phyloP scores from a whole-genome alignment of 2,113 vertebrate genomes.

The Terrapene triunguis region DNA sequence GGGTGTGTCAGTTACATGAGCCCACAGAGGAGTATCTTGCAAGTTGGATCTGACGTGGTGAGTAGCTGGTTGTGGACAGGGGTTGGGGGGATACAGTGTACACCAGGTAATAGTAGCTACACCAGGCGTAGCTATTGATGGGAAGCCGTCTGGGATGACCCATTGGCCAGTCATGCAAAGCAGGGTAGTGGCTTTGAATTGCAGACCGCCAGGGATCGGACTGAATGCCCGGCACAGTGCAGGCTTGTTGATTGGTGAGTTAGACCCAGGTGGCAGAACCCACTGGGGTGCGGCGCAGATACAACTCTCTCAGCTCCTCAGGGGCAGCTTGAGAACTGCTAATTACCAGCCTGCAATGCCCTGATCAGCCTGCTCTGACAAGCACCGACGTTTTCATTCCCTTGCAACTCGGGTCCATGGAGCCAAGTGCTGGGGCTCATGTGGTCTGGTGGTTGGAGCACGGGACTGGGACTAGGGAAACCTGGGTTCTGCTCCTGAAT shows the following conservation, averaged over 20 bases:
- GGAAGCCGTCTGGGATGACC: not conserved
- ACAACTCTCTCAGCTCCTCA: not conserved
- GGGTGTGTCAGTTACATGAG: not conserved
- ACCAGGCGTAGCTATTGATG: not conserved
- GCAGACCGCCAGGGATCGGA: not conserved
- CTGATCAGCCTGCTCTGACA: not conserved
- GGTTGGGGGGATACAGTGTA: not conserved
- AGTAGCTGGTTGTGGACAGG: not conserved
- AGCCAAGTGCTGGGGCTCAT: not conserved
- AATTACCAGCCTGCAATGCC: not conserved
- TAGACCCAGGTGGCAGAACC: not conserved
- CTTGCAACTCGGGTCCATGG: not conserved
- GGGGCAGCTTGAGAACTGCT: not conserved
- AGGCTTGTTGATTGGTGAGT: not conserved
- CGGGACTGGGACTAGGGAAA: not conserved
- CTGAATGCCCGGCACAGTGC: not conserved
- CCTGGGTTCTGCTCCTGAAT: not conserved
- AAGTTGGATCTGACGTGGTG: not conserved
- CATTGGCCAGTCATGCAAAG: not conserved
- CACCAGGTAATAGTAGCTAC: not conserved
- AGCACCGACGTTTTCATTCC: not conserved
- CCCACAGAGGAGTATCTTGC: not conserved
- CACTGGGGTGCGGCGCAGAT: not conserved
- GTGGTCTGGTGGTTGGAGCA: not conserved
- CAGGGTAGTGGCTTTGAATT: not conserved